Evolutionary conservation across 2,888 invertebrate genomes (phyloP), one percentile per base, ranked within the genome.

Genomic region (Metellina segmentata): DNA sequence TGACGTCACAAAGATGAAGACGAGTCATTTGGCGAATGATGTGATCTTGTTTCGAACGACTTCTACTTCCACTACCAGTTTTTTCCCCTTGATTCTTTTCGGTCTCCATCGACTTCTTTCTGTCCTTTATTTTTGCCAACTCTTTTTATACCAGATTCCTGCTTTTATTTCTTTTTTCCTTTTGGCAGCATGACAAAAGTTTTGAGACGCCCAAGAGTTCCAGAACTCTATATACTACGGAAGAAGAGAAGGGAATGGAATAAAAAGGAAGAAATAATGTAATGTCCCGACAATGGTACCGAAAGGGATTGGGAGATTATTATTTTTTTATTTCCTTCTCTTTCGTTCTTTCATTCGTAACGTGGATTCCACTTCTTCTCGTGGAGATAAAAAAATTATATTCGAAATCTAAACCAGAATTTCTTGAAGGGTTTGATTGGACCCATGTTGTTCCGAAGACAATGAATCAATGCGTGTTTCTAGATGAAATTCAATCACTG

Each of bases 101-200:
- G 83, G 77, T 89, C 53, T 74, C 78, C 51, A 53, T 11, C 48
- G 81, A 77, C 48, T 81, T 81, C 52, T 52, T 79, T 87, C 20
- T 34, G n/a, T 86, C 70, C 9, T 79, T 83, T 83, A 53, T 82
- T 82, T 70, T 82, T 34, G 51, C 72, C 87, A 72, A 85, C 75
- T 88, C 81, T 74, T 75, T 88, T 81, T 51, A 20, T 75, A 81
- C 81, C 13, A 74, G 72, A 34, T 78, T 85, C 51, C 48, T 48
- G 71, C 85, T 89, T 89, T 78, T 89, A 89, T 90, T 85, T 79
- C 48, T 79, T 74, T 85, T 74, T 74, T 77, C 83, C 83, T 85
- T 79, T 85, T 91, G 91, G 91, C 91, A 91, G 87, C 75, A 91
- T 87, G 91, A 91, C 91, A 91, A 91, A 91, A 91, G 87, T 87